phyloP scores from a whole-genome alignment of 2,888 invertebrate genomes.

The Carterocephalus palaemon region DNA sequence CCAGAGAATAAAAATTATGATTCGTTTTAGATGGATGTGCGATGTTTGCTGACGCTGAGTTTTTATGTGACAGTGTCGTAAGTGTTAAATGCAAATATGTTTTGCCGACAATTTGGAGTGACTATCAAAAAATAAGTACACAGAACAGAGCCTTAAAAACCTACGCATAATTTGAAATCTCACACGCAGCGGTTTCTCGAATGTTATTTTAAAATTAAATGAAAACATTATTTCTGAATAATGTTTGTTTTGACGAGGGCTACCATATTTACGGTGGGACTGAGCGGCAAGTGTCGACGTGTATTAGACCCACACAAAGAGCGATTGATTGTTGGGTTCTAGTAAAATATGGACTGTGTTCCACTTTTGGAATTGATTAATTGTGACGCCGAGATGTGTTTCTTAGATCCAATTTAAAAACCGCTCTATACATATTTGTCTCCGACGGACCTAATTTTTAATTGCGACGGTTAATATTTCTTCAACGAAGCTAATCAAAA shows the following conservation, averaged over 20 bases:
- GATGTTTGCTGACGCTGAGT: slow-evolving; percentile 42
- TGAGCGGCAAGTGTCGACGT: slow-evolving; percentile 54
- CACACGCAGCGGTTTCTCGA: slow-evolving; percentile 57
- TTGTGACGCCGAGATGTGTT: slow-evolving; percentile 54
- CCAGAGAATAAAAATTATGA: slow-evolving; percentile 28
- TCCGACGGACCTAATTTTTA: slow-evolving; percentile 53
- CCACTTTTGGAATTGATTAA: slow-evolving; percentile 74
- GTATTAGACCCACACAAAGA: slow-evolving; percentile 73
- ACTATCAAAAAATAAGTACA: slow-evolving; percentile 43
- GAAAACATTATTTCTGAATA: slow-evolving; percentile 66
- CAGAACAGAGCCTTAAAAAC: slow-evolving; percentile 57
- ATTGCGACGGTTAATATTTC: slow-evolving; percentile 55
- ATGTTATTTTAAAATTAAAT: slow-evolving; percentile 71
- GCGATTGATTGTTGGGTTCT: slow-evolving; percentile 62
- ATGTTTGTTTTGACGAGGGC: slow-evolving; percentile 71
- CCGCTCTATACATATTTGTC: slow-evolving; percentile 54
- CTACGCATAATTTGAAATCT: slow-evolving; percentile 46
- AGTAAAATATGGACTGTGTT: slow-evolving; percentile 64
- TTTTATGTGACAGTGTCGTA: slow-evolving; percentile 27
- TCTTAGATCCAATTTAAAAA: slow-evolving; percentile 58
- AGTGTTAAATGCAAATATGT: slow-evolving; percentile 28
- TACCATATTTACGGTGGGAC: slow-evolving; percentile 57
- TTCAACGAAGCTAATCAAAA: slow-evolving; percentile 8
- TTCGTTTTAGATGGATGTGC: slow-evolving; percentile 36
- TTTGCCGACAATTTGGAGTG: slow-evolving; percentile 26